Evolutionary conservation across 1,140 invertebrate species (phyloP), one percentile per base, ranked within the genome.

Genomic region (Rhynchophorus ferrugineus): DNA sequence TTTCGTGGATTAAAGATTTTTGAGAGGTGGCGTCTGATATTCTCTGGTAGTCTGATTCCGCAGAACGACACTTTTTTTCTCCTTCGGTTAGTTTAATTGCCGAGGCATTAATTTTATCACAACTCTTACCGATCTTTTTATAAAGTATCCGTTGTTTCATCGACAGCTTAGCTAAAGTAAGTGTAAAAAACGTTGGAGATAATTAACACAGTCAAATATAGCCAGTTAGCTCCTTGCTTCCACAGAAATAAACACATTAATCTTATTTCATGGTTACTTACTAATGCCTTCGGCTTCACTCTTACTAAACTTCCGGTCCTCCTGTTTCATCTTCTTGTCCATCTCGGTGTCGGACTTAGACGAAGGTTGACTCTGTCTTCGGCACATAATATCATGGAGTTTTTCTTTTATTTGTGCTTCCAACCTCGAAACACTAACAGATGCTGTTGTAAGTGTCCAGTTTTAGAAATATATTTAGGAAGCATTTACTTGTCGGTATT

Each of bases 31-130:
- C 73, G n/a, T 79, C 76, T 0, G 77, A 75, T 49, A 81, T 79
- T 56, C 77, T 70, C 56, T 80, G 79, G 56, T 82, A 81, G n/a
- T 80, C 77, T 50, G 75, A 73, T 35, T 82, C 78, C 20, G 36
- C 20, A 1, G 58, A 56, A 17, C 49, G 51, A 21, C 56, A 51
- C 43, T 64, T 66, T 29, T 64, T 63, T 20, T 64, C 62, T 3
- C 44, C 20, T 21, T 61, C 58, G n/a, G 24, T 43, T 19, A 44
- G n/a, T 44, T 44, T 44, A 5, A 2, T 44, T 7, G 53, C 53
- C 44, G 53, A 54, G 11, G 58, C 43, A 44, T 64, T 70, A 22
- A 70, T 67, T 52, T 67, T 67, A 52, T 70, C 68, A 37, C 68
- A 70, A 41, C 67, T 69, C 44, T 70, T 70, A 5, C 65, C 66